These are phyloP conservation scores for Odocoileus hemionus DNA, from an alignment of 2,113 vertebrate genomes.

Conservation along the genomic window DNA sequence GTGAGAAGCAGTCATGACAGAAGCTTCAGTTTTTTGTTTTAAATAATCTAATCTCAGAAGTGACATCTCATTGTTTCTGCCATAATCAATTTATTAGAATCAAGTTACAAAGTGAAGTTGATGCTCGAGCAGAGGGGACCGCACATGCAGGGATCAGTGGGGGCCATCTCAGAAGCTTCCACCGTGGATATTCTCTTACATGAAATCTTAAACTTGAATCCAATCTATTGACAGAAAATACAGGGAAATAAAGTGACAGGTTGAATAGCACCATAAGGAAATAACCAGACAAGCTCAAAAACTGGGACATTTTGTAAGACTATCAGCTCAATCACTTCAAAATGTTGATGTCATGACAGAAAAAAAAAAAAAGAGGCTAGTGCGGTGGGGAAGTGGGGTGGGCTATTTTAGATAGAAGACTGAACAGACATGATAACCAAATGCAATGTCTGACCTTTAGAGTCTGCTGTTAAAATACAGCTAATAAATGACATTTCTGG, in stretches of 20 bases:
- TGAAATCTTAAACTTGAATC: neutral
- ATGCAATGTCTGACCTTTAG: neutral
- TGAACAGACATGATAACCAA: neutral
- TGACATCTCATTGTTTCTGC: neutral
- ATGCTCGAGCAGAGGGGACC: neutral
- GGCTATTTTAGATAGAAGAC: neutral
- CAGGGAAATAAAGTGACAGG: neutral
- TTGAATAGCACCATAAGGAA: neutral
- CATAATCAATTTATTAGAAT: neutral
- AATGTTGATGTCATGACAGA: neutral
- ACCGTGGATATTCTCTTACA: neutral
- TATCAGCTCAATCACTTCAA: neutral
- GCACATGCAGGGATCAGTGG: fast-evolving
- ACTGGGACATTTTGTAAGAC: neutral
- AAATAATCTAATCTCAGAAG: neutral
- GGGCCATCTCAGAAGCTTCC: neutral
- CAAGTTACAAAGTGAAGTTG: neutral
- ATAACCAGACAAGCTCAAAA: neutral
- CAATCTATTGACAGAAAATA: neutral
- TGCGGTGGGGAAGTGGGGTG: fast-evolving
- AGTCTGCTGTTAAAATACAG: neutral
- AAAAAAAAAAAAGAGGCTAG: neutral
- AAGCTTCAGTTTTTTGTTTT: neutral
- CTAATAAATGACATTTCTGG: neutral
- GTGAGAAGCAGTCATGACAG: neutral